Conservation (phyloP, 2,888 invertebrate species). For the Unio pictorum region DNA sequence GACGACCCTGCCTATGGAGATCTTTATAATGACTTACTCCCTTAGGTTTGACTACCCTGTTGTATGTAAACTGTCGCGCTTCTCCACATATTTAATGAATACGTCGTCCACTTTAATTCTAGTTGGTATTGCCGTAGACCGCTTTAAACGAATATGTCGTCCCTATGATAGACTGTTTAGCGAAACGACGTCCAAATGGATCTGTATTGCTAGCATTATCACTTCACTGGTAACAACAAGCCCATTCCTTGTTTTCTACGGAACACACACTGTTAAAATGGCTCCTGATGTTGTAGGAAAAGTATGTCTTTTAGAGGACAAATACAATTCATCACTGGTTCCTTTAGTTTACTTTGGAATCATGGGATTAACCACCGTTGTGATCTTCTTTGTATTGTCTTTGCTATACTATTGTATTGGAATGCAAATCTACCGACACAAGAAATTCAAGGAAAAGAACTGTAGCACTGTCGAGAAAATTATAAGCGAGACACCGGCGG, state of each 20-base stretch:
- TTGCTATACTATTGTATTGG: constrained; percentile 41
- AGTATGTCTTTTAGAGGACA: constrained; percentile 31
- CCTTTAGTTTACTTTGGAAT: constrained; percentile 34
- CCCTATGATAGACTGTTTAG: constrained; percentile 41
- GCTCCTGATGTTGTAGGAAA: constrained; percentile 13
- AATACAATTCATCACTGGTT: constrained; percentile 23
- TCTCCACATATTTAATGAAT: constrained; percentile 44
- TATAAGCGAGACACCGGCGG: constrained; percentile 23
- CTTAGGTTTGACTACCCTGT: constrained; percentile 33
- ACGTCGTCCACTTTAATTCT: constrained; percentile 44
- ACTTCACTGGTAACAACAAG: constrained; percentile 31
- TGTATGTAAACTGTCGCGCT: constrained; percentile 44
- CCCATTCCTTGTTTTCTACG: constrained; percentile 51
- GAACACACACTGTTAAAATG: constrained; percentile 28
- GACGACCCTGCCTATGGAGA: constrained; percentile 47
- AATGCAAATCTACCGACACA: constrained; percentile 36
- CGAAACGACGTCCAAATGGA: constrained; percentile 32
- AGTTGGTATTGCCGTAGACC: constrained; percentile 45
- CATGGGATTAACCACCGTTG: constrained; percentile 28
- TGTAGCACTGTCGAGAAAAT: constrained; percentile 27
- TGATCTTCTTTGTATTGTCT: constrained; percentile 31
- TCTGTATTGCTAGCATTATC: constrained; percentile 36
- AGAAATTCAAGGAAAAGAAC: constrained; percentile 32
- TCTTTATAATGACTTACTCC: constrained; percentile 38
- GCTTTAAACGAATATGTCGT: constrained; percentile 51